phyloP scores from a whole-genome alignment of 2,113 vertebrate species.

The Tichodroma muraria region DNA sequence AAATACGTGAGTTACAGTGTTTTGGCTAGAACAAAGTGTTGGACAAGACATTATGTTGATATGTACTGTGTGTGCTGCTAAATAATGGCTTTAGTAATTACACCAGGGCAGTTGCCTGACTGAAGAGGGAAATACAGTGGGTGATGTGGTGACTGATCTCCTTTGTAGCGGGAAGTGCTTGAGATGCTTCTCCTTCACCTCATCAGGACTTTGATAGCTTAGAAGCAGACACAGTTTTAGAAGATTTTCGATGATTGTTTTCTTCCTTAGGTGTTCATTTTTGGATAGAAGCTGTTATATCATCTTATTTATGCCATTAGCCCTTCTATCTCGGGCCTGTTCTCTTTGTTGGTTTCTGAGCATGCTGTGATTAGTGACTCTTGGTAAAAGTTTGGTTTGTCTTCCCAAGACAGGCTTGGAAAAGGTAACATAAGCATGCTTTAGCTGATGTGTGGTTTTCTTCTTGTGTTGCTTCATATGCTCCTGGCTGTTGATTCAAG shows the following conservation, averaged over 20 bases:
- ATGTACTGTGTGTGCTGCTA: rapidly evolving
- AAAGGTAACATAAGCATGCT: not conserved
- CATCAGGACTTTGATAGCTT: not conserved
- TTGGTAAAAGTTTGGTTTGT: not conserved
- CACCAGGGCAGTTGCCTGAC: rapidly evolving
- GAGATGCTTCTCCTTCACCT: not conserved
- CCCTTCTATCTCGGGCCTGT: rapidly evolving
- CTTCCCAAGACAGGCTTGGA: not conserved
- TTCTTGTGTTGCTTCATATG: not conserved
- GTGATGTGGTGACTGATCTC: rapidly evolving
- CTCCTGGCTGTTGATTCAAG: not conserved
- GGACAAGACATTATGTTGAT: not conserved
- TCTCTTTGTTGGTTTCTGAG: not conserved
- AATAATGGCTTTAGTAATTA: not conserved
- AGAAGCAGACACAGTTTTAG: not conserved
- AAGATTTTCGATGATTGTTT: not conserved
- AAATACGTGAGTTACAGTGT: not conserved
- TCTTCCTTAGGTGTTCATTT: not conserved
- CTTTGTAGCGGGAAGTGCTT: rapidly evolving
- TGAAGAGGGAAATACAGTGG: not conserved
- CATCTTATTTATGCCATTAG: not conserved
- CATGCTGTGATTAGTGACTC: not conserved
- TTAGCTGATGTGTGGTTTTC: not conserved
- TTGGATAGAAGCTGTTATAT: not conserved
- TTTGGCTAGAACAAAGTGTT: not conserved